Percentiles rank a stretch among this genome's conserved stretches.
Evolutionary conservation across 2,797 vertebrate genomes (phyloP).

Genomic region (Lagothrix lagotricha): DNA sequence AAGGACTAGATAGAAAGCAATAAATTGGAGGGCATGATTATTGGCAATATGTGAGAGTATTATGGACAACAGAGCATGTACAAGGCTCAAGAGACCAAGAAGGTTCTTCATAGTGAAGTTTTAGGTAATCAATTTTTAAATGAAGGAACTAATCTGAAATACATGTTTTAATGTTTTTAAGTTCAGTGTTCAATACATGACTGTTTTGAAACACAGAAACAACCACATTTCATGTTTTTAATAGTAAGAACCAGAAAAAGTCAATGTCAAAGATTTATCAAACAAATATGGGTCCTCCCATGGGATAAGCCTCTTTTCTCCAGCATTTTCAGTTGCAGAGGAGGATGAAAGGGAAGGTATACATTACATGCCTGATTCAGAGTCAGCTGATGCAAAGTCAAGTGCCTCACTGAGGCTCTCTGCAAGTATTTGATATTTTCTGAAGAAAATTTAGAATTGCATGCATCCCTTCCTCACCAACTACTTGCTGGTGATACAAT

Average conservation of each 20-base stretch:
- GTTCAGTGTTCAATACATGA: neutral
- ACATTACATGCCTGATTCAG: neutral
- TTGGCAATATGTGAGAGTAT: neutral
- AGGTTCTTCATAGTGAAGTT: neutral
- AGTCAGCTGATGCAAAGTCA: neutral
- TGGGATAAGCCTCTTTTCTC: neutral
- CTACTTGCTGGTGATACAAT: neutral
- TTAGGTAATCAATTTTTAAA: neutral
- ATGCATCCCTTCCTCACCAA: neutral
- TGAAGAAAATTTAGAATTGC: neutral
- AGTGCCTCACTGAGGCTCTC: neutral
- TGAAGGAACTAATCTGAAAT: neutral
- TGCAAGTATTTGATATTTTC: slow-evolving; percentile 8
- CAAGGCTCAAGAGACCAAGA: neutral
- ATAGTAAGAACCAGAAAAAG: slow-evolving; percentile 41
- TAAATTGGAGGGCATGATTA: neutral
- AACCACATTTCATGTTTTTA: slow-evolving; percentile 42
- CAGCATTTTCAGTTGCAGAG: slow-evolving; percentile 9
- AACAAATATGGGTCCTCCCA: slow-evolving; percentile 39
- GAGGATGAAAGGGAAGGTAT: neutral
- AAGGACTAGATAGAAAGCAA: neutral
- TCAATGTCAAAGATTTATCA: slow-evolving; percentile 43
- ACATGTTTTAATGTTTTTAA: neutral
- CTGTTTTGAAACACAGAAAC: neutral
- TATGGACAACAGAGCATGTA: neutral